Conservation (phyloP, 2,888 invertebrate genomes). For the Lepetodrilus schrolli region DNA sequence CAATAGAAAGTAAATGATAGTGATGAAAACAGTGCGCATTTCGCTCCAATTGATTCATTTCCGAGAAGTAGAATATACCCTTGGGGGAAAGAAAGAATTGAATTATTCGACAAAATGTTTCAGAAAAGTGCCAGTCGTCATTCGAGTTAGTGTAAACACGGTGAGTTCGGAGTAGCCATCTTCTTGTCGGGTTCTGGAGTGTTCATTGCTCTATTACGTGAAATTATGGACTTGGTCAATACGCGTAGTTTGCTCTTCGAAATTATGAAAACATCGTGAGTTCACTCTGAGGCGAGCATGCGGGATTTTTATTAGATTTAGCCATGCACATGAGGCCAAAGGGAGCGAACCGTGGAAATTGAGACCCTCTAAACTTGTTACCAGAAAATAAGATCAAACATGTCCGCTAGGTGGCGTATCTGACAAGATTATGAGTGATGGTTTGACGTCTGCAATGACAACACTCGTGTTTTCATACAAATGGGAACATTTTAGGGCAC, state of each 20-base stretch:
- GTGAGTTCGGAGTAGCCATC: constrained; percentile 5
- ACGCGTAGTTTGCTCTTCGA: constrained; percentile 18
- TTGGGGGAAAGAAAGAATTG: constrained; percentile 2
- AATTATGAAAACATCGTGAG: constrained; percentile 28
- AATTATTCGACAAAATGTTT: constrained; percentile 20
- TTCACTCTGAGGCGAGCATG: neutral
- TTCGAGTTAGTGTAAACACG: constrained; percentile 7
- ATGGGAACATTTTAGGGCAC: too few relatives aligned
- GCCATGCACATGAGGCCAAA: neutral
- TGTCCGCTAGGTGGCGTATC: neutral
- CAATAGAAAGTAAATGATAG: constrained; percentile 27
- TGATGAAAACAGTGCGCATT: constrained; percentile 9
- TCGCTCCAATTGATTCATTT: constrained; percentile 25
- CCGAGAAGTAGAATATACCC: constrained; percentile 19
- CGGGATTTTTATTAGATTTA: constrained; percentile 20
- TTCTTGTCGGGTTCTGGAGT: neutral
- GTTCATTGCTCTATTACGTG: constrained; percentile 6
- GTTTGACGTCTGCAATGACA: neutral
- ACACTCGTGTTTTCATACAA: neutral
- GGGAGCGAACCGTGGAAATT: constrained; percentile 6
- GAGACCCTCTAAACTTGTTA: constrained; percentile 14
- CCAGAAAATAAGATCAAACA: constrained; percentile 1
- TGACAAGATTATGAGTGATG: neutral
- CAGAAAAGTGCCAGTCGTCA: constrained; percentile 8
- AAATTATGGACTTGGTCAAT: constrained; percentile 1